Base-by-base conservation (phyloP, 2,113 vertebrate genomes). In the Chamaea fasciata region DNA sequence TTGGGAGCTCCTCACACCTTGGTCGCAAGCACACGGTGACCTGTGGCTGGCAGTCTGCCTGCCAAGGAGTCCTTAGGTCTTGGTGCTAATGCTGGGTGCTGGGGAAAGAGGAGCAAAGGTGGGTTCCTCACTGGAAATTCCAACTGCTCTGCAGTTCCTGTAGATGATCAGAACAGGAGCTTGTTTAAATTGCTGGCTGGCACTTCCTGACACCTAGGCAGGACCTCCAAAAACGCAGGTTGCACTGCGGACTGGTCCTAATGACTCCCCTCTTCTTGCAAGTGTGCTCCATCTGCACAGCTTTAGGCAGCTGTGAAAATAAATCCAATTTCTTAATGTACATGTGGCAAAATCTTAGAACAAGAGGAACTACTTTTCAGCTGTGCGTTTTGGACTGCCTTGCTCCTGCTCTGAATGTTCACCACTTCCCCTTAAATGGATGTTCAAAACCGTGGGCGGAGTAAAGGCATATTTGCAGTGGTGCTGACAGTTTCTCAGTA, bases 21-120 rank as follows among this genome's bases (percentile, higher is more conserved):
- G 85, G 78, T 67, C 92, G 74, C 79, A 46, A 79, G 46, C 42
- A 33, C 79, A 23, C 6, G n/a, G 64, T 89, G 62, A 55, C 82
- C 92, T 91, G 47, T 6, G 80, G 4, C 21, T 55, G 46, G 6
- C 21, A 7, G 5, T 5, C 41, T 37, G 20, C 20, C 31, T 71
- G 56, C 68, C 82, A 39, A 31, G 41, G 49, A 53, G 19, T 52
- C 37, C 3, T 33, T 67, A n/a, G 22, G 20, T 13, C 39, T 71
- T 35, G 26, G 22, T 69, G 1, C 10, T 49, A 10, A 15, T 6
- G 24, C 1, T 64, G 41, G 4, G 4, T 39, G 47, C 4, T 3
- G 10, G 31, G 28, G 57, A 70, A 47, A 44, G 53, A 49, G 31
- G 5, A 59, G 9, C 23, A 37, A 16, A 7, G 4, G 10, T 2